A percentile compares a stretch with the other conserved stretches of the same genome.
Evolutionary conservation across 2,888 invertebrate genomes (phyloP).

Genomic region (Bombyx huttoni): DNA sequence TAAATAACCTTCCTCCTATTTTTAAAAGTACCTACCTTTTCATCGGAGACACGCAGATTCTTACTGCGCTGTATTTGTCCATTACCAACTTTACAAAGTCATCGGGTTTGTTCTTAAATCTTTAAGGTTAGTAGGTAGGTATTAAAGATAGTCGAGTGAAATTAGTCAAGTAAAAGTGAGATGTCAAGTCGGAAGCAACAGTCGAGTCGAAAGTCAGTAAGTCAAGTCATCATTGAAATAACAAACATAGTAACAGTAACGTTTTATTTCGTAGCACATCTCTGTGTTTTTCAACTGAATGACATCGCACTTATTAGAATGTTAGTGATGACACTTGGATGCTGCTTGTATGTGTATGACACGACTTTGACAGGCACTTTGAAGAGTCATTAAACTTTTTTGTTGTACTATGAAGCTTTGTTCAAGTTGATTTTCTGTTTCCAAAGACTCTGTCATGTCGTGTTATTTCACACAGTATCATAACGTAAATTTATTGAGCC

Average conservation of each 20-base stretch:
- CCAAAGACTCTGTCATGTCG: background rate
- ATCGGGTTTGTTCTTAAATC: no score
- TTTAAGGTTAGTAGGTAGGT: background rate
- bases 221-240: slow-evolving; percentile 19
- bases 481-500: background rate
- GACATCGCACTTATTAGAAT: slow-evolving; percentile 61
- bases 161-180: slow-evolving; percentile 42
- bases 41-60: no score
- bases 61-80: no score
- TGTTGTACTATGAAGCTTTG: background rate
- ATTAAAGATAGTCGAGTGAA: background rate
- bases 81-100: no score
- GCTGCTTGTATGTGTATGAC: slow-evolving; percentile 13
- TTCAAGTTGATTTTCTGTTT: background rate
- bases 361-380: slow-evolving; percentile 4
- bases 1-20: no score
- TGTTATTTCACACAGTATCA: background rate
- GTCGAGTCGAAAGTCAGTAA: slow-evolving; percentile 12
- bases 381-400: background rate
- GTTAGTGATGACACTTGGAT: slow-evolving; percentile 25
- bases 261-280: slow-evolving; percentile 36
- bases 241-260: slow-evolving; percentile 34
- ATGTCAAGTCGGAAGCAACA: slow-evolving; percentile 37
- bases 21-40: no score
- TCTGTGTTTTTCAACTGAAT: slow-evolving; percentile 30